Conservation (phyloP, 2,113 vertebrate genomes). For the Romanogobio albipinnatus region DNA sequence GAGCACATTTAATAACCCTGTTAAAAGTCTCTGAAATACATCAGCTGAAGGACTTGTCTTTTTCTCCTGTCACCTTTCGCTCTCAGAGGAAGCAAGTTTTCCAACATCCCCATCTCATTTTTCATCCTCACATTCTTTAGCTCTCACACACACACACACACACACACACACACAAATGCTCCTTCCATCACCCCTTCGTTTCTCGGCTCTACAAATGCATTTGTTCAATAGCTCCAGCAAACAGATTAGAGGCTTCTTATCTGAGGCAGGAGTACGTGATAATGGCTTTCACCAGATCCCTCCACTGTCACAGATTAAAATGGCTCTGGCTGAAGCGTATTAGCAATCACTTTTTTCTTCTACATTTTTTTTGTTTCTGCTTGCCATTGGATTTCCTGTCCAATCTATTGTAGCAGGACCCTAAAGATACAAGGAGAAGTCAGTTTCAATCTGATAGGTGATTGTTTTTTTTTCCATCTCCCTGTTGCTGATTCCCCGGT, state of each 20-base stretch:
- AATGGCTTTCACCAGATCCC: slow-evolving; percentile 96
- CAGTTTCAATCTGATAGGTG: slow-evolving; percentile 87
- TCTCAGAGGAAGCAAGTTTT: slow-evolving; percentile 61
- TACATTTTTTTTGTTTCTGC: slow-evolving; percentile 77
- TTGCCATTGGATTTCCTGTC: slow-evolving; percentile 87
- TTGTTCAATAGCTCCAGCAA: slow-evolving; percentile 93
- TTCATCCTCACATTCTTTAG: slow-evolving; percentile 66
- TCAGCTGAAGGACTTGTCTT: slow-evolving; percentile 47
- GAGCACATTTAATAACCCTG: slow-evolving; percentile 33
- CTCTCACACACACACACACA: slow-evolving; percentile 69
- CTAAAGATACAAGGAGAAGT: slow-evolving; percentile 91
- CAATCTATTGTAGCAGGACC: slow-evolving; percentile 85
- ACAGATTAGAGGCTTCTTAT: slow-evolving; percentile 94
- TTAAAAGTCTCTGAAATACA: slow-evolving; percentile 45
- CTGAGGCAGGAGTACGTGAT: slow-evolving; percentile 89
- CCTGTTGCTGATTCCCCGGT: slow-evolving; percentile 77
- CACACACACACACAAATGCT: slow-evolving; percentile 63
- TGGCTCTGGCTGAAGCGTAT: slow-evolving; percentile 74
- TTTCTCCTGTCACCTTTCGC: slow-evolving; percentile 68
- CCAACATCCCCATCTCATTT: slow-evolving; percentile 74
- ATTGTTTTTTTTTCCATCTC: slow-evolving; percentile 81
- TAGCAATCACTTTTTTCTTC: slow-evolving; percentile 78
- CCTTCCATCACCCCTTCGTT: slow-evolving; percentile 61
- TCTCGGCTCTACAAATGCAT: slow-evolving; percentile 83
- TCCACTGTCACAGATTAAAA: slow-evolving; percentile 94